Evolutionary conservation across 2,113 vertebrate genomes (phyloP).

Genomic region (Phaethon lepturus): DNA sequence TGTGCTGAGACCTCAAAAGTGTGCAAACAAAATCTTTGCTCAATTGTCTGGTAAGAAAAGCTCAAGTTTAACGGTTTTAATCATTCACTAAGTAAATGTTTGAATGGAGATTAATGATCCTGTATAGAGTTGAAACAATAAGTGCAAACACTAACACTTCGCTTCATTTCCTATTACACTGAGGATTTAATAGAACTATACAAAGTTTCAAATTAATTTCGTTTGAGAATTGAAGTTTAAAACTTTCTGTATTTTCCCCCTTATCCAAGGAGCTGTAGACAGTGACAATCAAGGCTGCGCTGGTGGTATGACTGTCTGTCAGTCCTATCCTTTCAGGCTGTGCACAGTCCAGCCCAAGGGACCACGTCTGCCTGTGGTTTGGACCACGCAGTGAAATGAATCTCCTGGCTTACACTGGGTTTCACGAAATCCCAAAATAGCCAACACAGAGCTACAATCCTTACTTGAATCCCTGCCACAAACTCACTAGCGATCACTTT

Average conservation of each 20-base stretch:
- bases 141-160: not conserved
- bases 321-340: not conserved
- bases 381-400: not conserved
- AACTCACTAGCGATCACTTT: not conserved
- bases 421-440: not conserved
- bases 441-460: not conserved
- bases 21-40: not conserved
- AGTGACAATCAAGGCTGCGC: not conserved
- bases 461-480: not conserved
- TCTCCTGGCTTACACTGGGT: not conserved
- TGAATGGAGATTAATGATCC: constrained; percentile 17
- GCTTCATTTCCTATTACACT: not conserved
- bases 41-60: not conserved
- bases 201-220: not conserved
- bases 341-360: not conserved
- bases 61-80: not conserved
- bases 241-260: not conserved
- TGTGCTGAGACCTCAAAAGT: not conserved
- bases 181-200: not conserved
- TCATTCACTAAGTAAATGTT: not conserved
- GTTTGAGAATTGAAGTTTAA: not conserved
- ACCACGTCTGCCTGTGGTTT: not conserved
- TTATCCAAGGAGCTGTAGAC: not conserved
- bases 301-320: not conserved
- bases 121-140: not conserved